A percentile compares a stretch with the other conserved stretches of the same genome.
phyloP scores from a whole-genome alignment of 1,140 invertebrate species.

The Drosophila nigromelanica region DNA sequence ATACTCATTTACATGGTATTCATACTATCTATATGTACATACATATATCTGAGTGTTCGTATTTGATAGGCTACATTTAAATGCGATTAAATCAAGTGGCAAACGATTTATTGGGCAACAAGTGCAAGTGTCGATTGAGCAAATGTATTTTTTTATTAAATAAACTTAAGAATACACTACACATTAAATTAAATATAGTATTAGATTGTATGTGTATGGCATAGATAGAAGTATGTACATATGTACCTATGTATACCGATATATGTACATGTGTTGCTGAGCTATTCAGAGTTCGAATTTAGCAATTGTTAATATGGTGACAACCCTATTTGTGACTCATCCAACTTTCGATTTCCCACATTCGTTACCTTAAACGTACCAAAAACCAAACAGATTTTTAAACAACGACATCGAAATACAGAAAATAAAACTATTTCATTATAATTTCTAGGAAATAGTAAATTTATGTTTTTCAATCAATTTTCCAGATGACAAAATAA shows the following conservation, averaged over 20 bases:
- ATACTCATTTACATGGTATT: not conserved
- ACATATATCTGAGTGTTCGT: constrained; percentile 7
- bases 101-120: not conserved
- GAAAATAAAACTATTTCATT: too few relatives aligned
- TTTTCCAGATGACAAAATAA: too few relatives aligned
- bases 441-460: not conserved
- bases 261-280: not conserved
- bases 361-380: not conserved
- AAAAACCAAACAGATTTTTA: too few relatives aligned
- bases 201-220: constrained; percentile 1
- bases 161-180: constrained; percentile 40
- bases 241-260: not conserved
- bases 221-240: constrained; percentile 5
- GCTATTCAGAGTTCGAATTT: not conserved
- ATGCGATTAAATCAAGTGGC: not conserved
- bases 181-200: constrained; percentile 26
- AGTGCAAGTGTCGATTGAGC: not conserved
- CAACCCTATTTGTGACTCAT: constrained; percentile 4
- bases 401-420: too few relatives aligned
- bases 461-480: not conserved
- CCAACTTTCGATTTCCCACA: not conserved
- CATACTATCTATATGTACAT: constrained; percentile 16
- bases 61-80: not conserved
- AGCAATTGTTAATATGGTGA: constrained; percentile 4
- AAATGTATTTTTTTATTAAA: constrained; percentile 75